phyloP scores from a whole-genome alignment of 2,797 vertebrate species.

The Melopsittacus undulatus region DNA sequence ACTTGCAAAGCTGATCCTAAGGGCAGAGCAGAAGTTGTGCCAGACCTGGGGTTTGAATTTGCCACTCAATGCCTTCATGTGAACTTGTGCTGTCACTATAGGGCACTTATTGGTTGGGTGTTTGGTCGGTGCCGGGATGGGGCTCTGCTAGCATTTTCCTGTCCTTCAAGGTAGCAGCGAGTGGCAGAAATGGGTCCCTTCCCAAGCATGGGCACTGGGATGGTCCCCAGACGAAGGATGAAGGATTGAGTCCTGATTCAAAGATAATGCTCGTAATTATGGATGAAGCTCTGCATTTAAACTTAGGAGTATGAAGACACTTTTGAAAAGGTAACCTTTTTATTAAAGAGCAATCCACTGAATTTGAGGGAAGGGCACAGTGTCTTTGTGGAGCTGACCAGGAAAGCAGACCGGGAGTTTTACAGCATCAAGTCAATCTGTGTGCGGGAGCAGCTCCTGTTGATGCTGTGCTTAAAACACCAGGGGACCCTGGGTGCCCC shows the following conservation, averaged over 20 bases:
- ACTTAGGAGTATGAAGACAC: neutral
- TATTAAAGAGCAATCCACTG: neutral
- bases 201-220: too few relatives aligned
- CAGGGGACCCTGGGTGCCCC: too few relatives aligned
- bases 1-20: neutral
- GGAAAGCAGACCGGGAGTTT: neutral
- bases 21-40: neutral
- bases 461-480: rapidly evolving
- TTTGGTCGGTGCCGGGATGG: rapidly evolving
- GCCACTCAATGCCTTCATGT: rapidly evolving
- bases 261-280: neutral
- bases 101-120: rapidly evolving
- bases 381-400: too few relatives aligned
- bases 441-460: neutral
- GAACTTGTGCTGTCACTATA: neutral
- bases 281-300: neutral
- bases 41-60: neutral
- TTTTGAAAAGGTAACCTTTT: neutral
- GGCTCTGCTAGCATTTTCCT: neutral
- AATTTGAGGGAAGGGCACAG: neutral
- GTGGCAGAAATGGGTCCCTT: neutral
- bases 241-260: neutral
- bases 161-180: neutral
- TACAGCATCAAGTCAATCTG: neutral
- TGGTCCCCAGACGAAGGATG: neutral